Conservation (phyloP, 2,797 vertebrate genomes). For the Oryzias dopingdopingensis region DNA sequence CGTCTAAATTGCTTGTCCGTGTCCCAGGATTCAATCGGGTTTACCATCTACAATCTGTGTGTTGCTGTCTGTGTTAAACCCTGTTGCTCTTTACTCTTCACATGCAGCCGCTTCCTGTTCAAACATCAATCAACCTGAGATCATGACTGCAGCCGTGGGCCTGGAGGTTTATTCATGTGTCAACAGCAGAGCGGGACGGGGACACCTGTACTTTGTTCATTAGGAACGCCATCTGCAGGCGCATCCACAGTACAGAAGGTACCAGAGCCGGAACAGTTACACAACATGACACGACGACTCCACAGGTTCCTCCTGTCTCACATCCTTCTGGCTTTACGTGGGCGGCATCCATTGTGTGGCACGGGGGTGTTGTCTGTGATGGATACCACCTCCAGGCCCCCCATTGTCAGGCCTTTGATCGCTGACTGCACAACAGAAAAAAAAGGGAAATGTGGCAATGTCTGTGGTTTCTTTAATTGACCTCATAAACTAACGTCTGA, state of each 20-base stretch:
- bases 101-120: slow-evolving; percentile 16
- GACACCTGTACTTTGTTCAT: slow-evolving; percentile 29
- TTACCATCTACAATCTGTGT: not conserved
- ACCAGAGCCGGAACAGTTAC: slow-evolving; percentile 11
- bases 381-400: slow-evolving; percentile 91
- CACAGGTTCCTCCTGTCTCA: slow-evolving; percentile 46
- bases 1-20: not conserved
- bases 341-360: slow-evolving; percentile 96
- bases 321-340: slow-evolving; percentile 85
- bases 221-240: slow-evolving; percentile 28
- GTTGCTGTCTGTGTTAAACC: too few species aligned
- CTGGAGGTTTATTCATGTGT: slow-evolving; percentile 21
- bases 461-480: slow-evolving; percentile 16
- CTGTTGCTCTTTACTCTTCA: slow-evolving; percentile 1
- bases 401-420: slow-evolving; percentile 92
- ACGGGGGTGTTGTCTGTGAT: slow-evolving; percentile 95
- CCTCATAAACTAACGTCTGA: slow-evolving; percentile 16
- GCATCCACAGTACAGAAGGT: slow-evolving; percentile 14
- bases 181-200: slow-evolving; percentile 13
- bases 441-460: not conserved
- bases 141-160: slow-evolving; percentile 15
- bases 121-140: slow-evolving; percentile 24
- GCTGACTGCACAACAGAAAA: slow-evolving; percentile 78
- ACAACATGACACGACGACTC: slow-evolving; percentile 34
- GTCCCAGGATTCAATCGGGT: not conserved